Base-by-base conservation (phyloP, 2,888 invertebrate species). In the Agrochola macilenta region DNA sequence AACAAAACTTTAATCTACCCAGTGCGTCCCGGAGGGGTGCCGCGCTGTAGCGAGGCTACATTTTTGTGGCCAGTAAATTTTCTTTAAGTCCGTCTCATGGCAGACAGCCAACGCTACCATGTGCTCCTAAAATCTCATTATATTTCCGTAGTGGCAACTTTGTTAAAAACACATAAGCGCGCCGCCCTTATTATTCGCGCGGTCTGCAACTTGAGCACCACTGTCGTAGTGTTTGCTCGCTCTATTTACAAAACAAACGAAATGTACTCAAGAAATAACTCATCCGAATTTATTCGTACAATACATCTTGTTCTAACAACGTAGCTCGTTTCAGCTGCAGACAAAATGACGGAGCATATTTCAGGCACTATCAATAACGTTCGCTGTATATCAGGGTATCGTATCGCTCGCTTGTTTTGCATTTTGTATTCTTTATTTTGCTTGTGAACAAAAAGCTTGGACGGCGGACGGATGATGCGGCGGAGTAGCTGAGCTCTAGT, bases 11-110 rank as follows among this genome's bases (percentile, higher is more conserved):
- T 94, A 94, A 94, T 94, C 90, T 92, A 91, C 90, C 92, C 90
- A 88, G 90, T 81, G 85, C 82, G 88, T 91, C 92, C 92, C 93
- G 72, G 78, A 80, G 90, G 93, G 82, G 79, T 73, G 87, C 82
- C 80, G 84, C 84, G 88, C 86, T 89, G 87, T 89, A 89, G 90
- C 87, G 85, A 90, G 86, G 88, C 92, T 86, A 93, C 88, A 92
- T 94, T 94, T 95, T 95, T 95, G 94, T 93, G 90, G 92, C 90
- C 92, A 91, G 92, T 95, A 95, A 94, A 95, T 95, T 95, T 94
- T 93, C 93, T 93, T 93, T 94, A 94, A 94, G 92, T 92, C 93
- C 87, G 89, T 90, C 92, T 90, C 87, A 89, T 95, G 95, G 95
- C 95, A 94, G 87, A 70, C 89, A 83, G 94, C 95, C 95, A 95